Conservation (phyloP, 2,113 vertebrate genomes). For the Festucalex cinctus region DNA sequence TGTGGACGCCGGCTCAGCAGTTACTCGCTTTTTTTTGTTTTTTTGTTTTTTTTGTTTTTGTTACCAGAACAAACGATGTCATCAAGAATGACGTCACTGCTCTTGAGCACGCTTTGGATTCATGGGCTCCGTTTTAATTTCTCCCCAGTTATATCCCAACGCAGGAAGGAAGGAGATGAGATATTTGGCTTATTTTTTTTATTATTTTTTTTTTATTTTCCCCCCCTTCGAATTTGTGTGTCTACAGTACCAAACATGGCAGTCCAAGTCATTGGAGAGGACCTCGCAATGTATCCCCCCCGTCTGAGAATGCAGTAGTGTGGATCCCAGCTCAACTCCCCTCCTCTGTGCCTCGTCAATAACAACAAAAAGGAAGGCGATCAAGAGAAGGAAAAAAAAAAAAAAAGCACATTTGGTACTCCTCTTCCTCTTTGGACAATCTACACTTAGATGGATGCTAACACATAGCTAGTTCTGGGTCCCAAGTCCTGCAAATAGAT, state of each 20-base stretch:
- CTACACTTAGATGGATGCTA: not conserved
- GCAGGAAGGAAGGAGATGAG: not conserved
- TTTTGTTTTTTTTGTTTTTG: not conserved
- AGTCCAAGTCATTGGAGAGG: not conserved
- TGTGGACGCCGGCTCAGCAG: not conserved
- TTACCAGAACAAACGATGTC: not conserved
- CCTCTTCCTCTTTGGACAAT: constrained; percentile 8
- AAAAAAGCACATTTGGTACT: constrained; percentile 3
- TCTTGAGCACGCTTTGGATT: not conserved
- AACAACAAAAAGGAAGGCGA: not conserved
- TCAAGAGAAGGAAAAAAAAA: not conserved
- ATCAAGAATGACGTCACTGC: not conserved
- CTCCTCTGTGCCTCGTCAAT: not conserved
- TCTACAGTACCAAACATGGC: constrained; percentile 5
- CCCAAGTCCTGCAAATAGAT: constrained; percentile 7
- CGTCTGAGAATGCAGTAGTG: constrained; percentile 2
- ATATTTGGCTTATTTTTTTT: not conserved
- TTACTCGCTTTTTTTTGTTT: not conserved
- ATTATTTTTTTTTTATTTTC: not conserved
- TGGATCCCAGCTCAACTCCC: constrained; percentile 3
- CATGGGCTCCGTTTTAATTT: not conserved
- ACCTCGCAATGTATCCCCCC: constrained; percentile 7
- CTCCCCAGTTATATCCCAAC: not conserved
- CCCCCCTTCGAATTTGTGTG: not conserved
- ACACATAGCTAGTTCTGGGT: not conserved